Base-by-base conservation (phyloP, 2,797 vertebrate genomes). In the Furcifer pardalis region DNA sequence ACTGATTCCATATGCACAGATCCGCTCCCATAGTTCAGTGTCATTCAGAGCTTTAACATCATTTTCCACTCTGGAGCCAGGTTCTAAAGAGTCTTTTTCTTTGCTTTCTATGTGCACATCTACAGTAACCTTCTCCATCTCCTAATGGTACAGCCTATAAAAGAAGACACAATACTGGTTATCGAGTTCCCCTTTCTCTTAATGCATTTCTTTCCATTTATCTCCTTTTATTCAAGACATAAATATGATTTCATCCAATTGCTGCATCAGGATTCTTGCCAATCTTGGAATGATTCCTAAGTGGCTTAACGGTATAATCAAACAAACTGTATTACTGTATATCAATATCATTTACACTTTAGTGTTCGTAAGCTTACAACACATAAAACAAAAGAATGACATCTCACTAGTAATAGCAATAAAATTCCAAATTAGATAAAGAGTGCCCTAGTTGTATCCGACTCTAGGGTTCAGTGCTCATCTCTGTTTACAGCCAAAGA, bases 1-100 rank as follows among this genome's bases (percentile, higher is more conserved):
- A 91, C 95, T 95, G 68, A 97, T 88, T 63, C 97, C 97, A 37
- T 94, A 93, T 85, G 91, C 85, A 12, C 94, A 89, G 59, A 98
- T 95, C 8, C 93, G 89, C 1, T 92, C 91, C 88, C 93, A 96
- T 46, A 98, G 94, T 52, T 97, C 95, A 15, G 85, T 81, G 81
- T 98, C 96, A 30, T 93, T 97, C 91, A 98, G 88, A 84, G 44
- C 84, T 49, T 90, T 92, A 4, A 95, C 89, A 32, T 97, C 95
- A 81, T 92, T 92, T 89, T 95, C 92, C 77, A 91, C 89, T 62
- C 88, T 12, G 13, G 74, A 40, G 35, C 88, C 84, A 82, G 79
- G 73, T 42, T 84, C 40, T n/a, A 27, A 3, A 8, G 66, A 56
- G 46, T 65, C 85, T 69, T 68, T 5, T 21, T 35, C 71, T 9